Conservation (phyloP, 2,797 vertebrate genomes). For the Clarias laeviceps region DNA sequence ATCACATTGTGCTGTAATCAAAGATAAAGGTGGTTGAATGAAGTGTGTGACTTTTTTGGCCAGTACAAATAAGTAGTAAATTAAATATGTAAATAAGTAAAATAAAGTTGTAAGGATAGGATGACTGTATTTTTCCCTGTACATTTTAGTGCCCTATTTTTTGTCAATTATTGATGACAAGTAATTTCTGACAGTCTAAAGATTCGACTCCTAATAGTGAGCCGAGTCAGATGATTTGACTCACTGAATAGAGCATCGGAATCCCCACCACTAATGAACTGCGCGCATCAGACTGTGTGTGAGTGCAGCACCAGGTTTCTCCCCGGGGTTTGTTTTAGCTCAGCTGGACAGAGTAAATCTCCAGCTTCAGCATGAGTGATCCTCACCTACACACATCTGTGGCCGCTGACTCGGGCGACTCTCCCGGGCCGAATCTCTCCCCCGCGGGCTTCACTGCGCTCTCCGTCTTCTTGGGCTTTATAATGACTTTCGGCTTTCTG, state of each 20-base stretch:
- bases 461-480: constrained; percentile 85
- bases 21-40: too few species aligned
- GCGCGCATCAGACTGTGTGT: background rate
- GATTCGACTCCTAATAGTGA: background rate
- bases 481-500: constrained; percentile 86
- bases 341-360: constrained; percentile 69
- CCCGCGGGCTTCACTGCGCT: constrained; percentile 78
- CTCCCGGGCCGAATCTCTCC: constrained; percentile 69
- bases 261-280: background rate
- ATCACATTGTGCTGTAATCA: too few species aligned
- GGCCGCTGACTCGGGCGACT: constrained; percentile 59
- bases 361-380: constrained; percentile 73
- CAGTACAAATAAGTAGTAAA: too few species aligned
- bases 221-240: background rate
- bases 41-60: too few species aligned
- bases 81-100: too few species aligned
- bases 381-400: constrained; percentile 54
- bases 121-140: background rate
- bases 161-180: background rate
- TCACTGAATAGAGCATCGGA: background rate
- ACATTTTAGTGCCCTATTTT: background rate
- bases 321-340: constrained; percentile 1
- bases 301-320: background rate
- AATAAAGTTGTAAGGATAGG: too few species aligned
- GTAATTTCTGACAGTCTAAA: background rate